phyloP scores from a whole-genome alignment of 2,113 vertebrate species.

The Reinhardtius hippoglossoides region DNA sequence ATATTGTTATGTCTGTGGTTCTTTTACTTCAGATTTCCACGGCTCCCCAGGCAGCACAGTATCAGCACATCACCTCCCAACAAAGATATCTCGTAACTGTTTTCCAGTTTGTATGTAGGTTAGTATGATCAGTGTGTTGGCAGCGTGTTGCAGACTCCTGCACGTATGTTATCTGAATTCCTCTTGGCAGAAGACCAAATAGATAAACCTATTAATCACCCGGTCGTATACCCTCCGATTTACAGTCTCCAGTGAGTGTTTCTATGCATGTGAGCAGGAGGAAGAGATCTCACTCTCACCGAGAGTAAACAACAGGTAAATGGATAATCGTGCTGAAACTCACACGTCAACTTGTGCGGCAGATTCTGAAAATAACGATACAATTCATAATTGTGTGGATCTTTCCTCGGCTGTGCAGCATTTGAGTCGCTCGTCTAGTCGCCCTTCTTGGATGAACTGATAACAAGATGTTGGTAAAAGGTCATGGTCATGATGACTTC shows the following conservation, averaged over 20 bases:
- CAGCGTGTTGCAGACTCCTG: not conserved
- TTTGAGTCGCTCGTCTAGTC: too few species aligned
- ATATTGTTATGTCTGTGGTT: not conserved
- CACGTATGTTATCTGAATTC: constrained; percentile 12
- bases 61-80: not conserved
- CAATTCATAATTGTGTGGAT: too few species aligned
- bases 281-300: not conserved
- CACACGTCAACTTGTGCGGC: constrained; percentile 22
- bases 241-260: not conserved
- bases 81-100: not conserved
- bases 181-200: constrained; percentile 29
- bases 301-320: constrained; percentile 26
- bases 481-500: too few species aligned
- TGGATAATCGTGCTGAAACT: constrained; percentile 57
- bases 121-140: constrained; percentile 7
- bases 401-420: too few species aligned
- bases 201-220: constrained; percentile 33
- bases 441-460: too few species aligned
- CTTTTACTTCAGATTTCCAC: not conserved
- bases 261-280: not conserved
- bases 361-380: not conserved
- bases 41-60: not conserved
- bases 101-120: constrained; percentile 15
- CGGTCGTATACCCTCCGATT: not conserved
- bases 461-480: too few species aligned